A percentile compares a stretch with the other conserved stretches of the same genome.
phyloP scores from a whole-genome alignment of 2,113 vertebrate genomes.

The Bostrychus sinensis region DNA sequence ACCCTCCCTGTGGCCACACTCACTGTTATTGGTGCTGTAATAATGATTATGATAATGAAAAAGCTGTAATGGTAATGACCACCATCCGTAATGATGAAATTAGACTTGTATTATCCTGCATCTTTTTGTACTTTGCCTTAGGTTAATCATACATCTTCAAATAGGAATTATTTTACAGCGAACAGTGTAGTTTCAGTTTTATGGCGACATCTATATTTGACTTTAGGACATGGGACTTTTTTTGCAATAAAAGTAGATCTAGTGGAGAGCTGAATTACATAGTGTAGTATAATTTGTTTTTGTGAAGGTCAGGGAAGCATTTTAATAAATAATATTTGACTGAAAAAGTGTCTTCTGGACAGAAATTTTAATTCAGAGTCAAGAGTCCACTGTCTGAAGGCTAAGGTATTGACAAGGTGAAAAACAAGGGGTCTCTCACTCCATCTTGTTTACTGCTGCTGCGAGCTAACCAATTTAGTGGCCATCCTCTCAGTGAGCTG shows the following conservation, averaged over 20 bases:
- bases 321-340: conserved; percentile 18
- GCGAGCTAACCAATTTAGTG: conserved; percentile 51
- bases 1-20: conserved; percentile 21
- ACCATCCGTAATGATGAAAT: conserved; percentile 46
- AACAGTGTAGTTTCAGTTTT: conserved; percentile 21
- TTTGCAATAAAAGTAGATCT: background rate
- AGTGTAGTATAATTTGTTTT: conserved; percentile 5
- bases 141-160: conserved; percentile 52
- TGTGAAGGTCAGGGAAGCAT: conserved; percentile 15
- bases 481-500: conserved; percentile 38
- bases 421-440: conserved; percentile 53
- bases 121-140: conserved; percentile 20
- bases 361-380: conserved; percentile 29
- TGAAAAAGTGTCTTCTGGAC: conserved; percentile 1
- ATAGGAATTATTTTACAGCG: conserved; percentile 40
- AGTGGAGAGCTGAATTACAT: background rate
- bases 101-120: conserved; percentile 25
- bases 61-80: conserved; percentile 43
- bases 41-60: conserved; percentile 55
- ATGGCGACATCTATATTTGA: conserved; percentile 12
- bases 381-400: conserved; percentile 18
- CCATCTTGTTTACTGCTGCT: conserved; percentile 58
- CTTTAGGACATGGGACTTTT: conserved; percentile 3
- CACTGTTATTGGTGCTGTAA: conserved; percentile 40
- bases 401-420: conserved; percentile 38